Evolutionary conservation across 2,113 vertebrate genomes (phyloP).

Genomic region (Reinhardtius hippoglossoides): DNA sequence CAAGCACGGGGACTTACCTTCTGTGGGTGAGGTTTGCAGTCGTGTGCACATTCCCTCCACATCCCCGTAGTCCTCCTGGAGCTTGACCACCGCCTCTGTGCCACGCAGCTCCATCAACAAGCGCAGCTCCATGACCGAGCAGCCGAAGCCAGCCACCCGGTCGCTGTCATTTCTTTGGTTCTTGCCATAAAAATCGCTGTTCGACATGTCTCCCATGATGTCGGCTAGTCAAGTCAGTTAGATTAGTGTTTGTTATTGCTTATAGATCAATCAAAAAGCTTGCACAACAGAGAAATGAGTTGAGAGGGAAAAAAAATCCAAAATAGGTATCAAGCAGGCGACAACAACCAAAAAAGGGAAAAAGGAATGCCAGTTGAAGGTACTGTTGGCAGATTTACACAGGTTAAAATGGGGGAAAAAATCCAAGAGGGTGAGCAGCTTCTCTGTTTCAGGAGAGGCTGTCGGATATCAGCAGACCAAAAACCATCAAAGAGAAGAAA

Average conservation of each 20-base stretch:
- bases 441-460: slow-evolving; percentile 52
- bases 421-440: slow-evolving; percentile 46
- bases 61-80: slow-evolving; percentile 96
- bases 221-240: slow-evolving; percentile 66
- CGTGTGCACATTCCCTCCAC: slow-evolving; percentile 93
- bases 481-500: slow-evolving; percentile 67
- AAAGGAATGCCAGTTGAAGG: slow-evolving; percentile 33
- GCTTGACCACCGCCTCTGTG: slow-evolving; percentile 95
- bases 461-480: slow-evolving; percentile 48
- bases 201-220: slow-evolving; percentile 98
- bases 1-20: slow-evolving; percentile 86
- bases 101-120: slow-evolving; percentile 98
- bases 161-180: slow-evolving; percentile 97
- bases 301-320: slow-evolving; percentile 58
- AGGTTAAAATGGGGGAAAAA: slow-evolving; percentile 30
- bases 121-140: slow-evolving; percentile 94
- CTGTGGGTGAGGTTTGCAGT: slow-evolving; percentile 94
- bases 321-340: slow-evolving; percentile 58
- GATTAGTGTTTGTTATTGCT: slow-evolving; percentile 79
- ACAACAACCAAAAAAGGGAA: slow-evolving; percentile 27
- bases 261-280: slow-evolving; percentile 65
- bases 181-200: slow-evolving; percentile 99
- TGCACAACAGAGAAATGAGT: slow-evolving; percentile 43
- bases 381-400: slow-evolving; percentile 42
- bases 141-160: slow-evolving; percentile 92